A percentile compares a stretch with the other conserved stretches of the same genome.
Evolutionary conservation across 2,113 vertebrate genomes (phyloP).

Genomic region (Polypterus bichir): DNA sequence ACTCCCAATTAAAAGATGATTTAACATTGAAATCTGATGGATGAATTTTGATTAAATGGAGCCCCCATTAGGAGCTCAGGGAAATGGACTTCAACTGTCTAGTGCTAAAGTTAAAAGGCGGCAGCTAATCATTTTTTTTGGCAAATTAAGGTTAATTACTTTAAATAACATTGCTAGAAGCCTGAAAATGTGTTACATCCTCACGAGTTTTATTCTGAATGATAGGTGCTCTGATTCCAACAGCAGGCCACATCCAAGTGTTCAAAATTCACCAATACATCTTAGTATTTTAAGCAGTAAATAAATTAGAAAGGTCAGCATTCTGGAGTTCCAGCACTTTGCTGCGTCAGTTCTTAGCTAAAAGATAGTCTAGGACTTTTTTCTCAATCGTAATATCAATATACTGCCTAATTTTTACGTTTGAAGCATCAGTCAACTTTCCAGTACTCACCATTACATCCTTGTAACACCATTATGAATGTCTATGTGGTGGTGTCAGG

Average conservation of each 20-base stretch:
- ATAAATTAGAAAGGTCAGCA: too few relatives aligned
- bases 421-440: too few relatives aligned
- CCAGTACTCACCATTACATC: too few relatives aligned
- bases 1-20: slow-evolving; percentile 99
- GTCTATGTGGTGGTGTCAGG: too few relatives aligned
- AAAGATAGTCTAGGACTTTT: too few relatives aligned
- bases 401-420: too few relatives aligned
- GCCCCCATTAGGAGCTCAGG: slow-evolving; percentile 89
- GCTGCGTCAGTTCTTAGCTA: too few relatives aligned
- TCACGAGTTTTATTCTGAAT: slow-evolving; percentile 64
- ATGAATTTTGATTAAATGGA: slow-evolving; percentile 99
- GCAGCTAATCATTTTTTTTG: slow-evolving; percentile 65
- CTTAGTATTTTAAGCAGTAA: too few relatives aligned
- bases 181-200: slow-evolving; percentile 68
- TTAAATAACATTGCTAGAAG: slow-evolving; percentile 91
- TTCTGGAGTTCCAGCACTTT: too few relatives aligned
- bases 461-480: too few relatives aligned
- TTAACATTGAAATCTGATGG: slow-evolving; percentile 98
- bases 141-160: slow-evolving; percentile 99
- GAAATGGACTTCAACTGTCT: slow-evolving; percentile 73
- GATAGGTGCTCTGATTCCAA: slow-evolving; percentile 47
- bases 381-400: too few relatives aligned
- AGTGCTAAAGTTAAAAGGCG: slow-evolving; percentile 82
- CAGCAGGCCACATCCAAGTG: slow-evolving; percentile 30
- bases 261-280: too few relatives aligned